Conservation (phyloP, 2,888 invertebrate species). For the Ferdinandea cuprea region DNA sequence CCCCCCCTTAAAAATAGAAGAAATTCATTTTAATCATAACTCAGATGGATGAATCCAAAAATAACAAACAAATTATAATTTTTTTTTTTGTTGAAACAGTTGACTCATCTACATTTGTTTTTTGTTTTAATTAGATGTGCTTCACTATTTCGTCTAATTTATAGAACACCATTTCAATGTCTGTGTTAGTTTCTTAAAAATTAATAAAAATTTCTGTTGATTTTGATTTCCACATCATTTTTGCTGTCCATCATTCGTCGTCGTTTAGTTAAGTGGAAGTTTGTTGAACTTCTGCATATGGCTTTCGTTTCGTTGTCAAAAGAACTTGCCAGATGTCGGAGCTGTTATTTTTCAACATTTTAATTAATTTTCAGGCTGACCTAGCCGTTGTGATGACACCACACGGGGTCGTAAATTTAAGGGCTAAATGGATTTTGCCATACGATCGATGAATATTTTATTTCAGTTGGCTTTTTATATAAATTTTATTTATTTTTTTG, state of each 20-base stretch:
- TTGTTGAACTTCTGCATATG: slow-evolving; percentile 9
- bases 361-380: slow-evolving; percentile 30
- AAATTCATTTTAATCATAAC: slow-evolving; percentile 23
- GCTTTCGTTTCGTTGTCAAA: not conserved
- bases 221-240: slow-evolving; percentile 4
- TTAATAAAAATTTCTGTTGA: not conserved
- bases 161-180: not conserved
- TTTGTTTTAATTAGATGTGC: not conserved
- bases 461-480: too few relatives aligned
- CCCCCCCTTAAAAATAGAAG: not conserved
- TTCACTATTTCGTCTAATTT: not conserved
- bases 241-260: slow-evolving; percentile 2
- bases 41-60: slow-evolving; percentile 9
- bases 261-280: slow-evolving; percentile 7
- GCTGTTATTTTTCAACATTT: not conserved
- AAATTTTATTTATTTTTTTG: too few relatives aligned
- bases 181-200: not conserved
- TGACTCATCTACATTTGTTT: not conserved
- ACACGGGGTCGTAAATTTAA: slow-evolving; percentile 27
- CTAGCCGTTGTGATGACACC: slow-evolving; percentile 27
- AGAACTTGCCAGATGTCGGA: not conserved
- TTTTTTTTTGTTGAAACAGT: not conserved
- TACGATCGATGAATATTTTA: not conserved
- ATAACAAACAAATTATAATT: slow-evolving; percentile 2
- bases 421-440: not conserved